Percentiles rank a stretch among this genome's conserved stretches.
Conservation (phyloP, 2,888 invertebrate genomes). For the Pristionchus fissidentatus region DNA sequence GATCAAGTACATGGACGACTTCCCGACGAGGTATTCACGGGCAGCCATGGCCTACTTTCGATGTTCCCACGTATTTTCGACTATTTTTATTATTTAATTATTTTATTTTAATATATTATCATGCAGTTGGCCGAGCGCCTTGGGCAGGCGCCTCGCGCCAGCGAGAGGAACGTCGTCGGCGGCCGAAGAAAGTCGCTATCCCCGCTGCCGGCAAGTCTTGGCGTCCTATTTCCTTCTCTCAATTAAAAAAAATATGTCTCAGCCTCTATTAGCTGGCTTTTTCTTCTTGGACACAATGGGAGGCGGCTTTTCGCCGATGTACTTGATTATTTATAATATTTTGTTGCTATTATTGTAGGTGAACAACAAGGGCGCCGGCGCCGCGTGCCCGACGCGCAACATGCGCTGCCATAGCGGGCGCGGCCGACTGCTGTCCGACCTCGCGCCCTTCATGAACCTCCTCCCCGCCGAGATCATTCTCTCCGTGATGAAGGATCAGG, state of each 20-base stretch:
- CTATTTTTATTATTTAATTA: not conserved
- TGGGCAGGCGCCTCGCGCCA: conserved; percentile 2
- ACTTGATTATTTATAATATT: not conserved
- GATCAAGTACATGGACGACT: conserved; percentile 51
- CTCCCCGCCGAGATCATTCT: conserved; percentile 37
- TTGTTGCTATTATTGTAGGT: not conserved
- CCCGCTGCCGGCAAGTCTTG: conserved; percentile 43
- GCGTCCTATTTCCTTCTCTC: too few relatives aligned
- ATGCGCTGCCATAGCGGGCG: not conserved
- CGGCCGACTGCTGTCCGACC: conserved; percentile 8
- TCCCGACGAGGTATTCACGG: conserved; percentile 49
- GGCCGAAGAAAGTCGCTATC: conserved; percentile 33
- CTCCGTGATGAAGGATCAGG: conserved; percentile 43
- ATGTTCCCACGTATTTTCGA: not conserved
- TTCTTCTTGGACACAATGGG: not conserved
- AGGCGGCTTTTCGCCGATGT: not conserved
- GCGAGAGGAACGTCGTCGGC: not conserved
- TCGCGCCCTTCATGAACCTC: conserved; percentile 41
- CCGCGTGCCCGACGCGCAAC: not conserved
- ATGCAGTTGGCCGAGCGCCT: conserved; percentile 45
- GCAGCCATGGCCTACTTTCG: conserved; percentile 49
- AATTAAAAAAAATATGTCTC: not conserved
- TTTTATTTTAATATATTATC: not conserved
- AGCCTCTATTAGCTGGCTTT: not conserved
- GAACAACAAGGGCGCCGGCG: not conserved